Evolutionary conservation across 2,888 invertebrate species (phyloP).

Genomic region (Drosophila yooni): DNA sequence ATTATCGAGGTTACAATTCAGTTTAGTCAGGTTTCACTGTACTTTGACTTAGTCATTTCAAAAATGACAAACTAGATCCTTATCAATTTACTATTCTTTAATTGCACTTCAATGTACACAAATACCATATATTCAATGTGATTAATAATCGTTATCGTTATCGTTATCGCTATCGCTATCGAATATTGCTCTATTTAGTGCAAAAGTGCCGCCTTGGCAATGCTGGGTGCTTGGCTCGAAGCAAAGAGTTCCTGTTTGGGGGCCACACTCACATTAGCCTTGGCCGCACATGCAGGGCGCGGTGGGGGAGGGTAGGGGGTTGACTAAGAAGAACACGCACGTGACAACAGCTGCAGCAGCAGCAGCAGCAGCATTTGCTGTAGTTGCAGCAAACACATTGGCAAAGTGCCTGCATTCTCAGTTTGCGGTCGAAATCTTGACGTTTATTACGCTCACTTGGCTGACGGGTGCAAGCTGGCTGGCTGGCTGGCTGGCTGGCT

Average conservation of each 20-base stretch:
- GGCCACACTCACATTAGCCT: constrained; percentile 30
- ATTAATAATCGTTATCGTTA: constrained; percentile 1
- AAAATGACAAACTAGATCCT: not conserved
- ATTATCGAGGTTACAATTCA: not conserved
- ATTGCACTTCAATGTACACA: not conserved
- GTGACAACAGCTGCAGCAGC: constrained; percentile 37
- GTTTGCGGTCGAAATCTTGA: constrained; percentile 63
- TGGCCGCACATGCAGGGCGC: not conserved
- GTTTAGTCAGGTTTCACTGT: not conserved
- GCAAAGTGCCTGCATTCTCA: constrained; percentile 32
- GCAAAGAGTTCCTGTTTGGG: constrained; percentile 22
- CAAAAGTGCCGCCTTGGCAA: not conserved
- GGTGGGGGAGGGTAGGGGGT: not conserved
- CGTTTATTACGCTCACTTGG: constrained; percentile 74
- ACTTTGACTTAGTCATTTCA: not conserved
- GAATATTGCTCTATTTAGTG: not conserved
- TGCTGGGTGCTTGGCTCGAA: not conserved
- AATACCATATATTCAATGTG: not conserved
- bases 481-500: not conserved
- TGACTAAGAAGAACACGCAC: constrained; percentile 42
- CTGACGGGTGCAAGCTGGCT: constrained; percentile 33
- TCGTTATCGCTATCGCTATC: constrained; percentile 13
- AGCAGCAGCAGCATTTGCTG: not conserved
- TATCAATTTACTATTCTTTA: not conserved
- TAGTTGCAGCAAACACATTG: constrained; percentile 7